These are phyloP conservation scores for Chromis chromis DNA, from an alignment of 2,797 vertebrate genomes.

Conservation along the genomic window DNA sequence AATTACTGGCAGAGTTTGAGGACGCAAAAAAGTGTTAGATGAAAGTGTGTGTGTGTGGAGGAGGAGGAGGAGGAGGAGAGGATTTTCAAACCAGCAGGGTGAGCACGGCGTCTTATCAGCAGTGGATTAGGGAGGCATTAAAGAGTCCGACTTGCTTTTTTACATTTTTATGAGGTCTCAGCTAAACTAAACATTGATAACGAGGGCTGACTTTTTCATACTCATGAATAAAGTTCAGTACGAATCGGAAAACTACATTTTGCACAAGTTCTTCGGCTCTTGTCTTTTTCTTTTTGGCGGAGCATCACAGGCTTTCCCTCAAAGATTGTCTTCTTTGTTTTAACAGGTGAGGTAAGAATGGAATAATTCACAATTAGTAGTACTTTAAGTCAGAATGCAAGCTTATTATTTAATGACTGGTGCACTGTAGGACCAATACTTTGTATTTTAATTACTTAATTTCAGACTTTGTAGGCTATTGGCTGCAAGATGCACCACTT, in stretches of 20 bases:
- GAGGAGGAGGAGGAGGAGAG: constrained; percentile 56
- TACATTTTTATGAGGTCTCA: constrained; percentile 71
- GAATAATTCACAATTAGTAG: background rate
- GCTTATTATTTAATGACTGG: background rate
- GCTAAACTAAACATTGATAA: constrained; percentile 72
- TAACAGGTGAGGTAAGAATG: background rate
- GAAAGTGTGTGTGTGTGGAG: constrained; percentile 43
- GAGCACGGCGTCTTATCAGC: constrained; percentile 64
- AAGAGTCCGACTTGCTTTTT: constrained; percentile 55
- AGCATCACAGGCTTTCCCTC: constrained; percentile 15
- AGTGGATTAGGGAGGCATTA: constrained; percentile 71
- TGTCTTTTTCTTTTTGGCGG: constrained; percentile 24
- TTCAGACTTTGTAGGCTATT: too few species aligned
- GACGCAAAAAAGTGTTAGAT: constrained; percentile 47
- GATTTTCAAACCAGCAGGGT: constrained; percentile 56
- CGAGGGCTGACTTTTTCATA: constrained; percentile 42
- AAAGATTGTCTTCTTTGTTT: constrained; percentile 12
- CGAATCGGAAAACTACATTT: constrained; percentile 37
- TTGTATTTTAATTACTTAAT: too few species aligned
- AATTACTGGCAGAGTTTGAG: constrained; percentile 52
- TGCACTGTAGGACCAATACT: too few species aligned
- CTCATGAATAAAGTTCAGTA: constrained; percentile 65
- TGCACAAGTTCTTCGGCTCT: constrained; percentile 32
- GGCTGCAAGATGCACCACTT: too few species aligned
- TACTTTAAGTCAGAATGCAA: background rate